Percentiles rank a stretch among this genome's conserved stretches.
Evolutionary conservation across 2,113 vertebrate species (phyloP).

Genomic region (Crotophaga sulcirostris): DNA sequence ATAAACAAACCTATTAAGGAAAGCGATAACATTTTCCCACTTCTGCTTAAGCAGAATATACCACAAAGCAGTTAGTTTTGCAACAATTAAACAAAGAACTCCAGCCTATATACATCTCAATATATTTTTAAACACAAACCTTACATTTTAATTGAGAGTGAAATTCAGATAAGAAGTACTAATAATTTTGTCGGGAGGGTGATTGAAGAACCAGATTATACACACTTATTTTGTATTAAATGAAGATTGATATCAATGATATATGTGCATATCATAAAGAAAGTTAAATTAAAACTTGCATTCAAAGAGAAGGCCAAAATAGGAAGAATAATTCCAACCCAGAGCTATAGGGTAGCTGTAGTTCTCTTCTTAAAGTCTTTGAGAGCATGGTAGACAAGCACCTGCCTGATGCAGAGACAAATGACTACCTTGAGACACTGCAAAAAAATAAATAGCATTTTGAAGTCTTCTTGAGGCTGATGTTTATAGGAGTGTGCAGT

Average conservation of each 20-base stretch:
- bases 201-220: not conserved
- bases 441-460: not conserved
- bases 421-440: not conserved
- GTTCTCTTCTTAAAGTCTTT: not conserved
- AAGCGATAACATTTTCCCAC: not conserved
- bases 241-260: not conserved
- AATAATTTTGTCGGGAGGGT: rapidly evolving
- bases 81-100: not conserved
- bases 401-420: not conserved
- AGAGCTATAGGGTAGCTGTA: not conserved
- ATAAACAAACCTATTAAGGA: not conserved
- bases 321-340: not conserved
- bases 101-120: not conserved
- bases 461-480: not conserved
- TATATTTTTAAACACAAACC: not conserved
- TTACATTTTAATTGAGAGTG: not conserved
- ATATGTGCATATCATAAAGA: not conserved
- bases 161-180: not conserved
- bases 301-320: not conserved
- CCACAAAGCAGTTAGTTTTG: not conserved
- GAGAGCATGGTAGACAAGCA: not conserved
- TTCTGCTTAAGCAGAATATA: not conserved
- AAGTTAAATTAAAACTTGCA: not conserved
- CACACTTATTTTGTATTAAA: not conserved
- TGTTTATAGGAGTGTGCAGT: not conserved